These are phyloP conservation scores for Drosophila virilis DNA, from an alignment of 1,140 invertebrate species.

Conservation along the genomic window DNA sequence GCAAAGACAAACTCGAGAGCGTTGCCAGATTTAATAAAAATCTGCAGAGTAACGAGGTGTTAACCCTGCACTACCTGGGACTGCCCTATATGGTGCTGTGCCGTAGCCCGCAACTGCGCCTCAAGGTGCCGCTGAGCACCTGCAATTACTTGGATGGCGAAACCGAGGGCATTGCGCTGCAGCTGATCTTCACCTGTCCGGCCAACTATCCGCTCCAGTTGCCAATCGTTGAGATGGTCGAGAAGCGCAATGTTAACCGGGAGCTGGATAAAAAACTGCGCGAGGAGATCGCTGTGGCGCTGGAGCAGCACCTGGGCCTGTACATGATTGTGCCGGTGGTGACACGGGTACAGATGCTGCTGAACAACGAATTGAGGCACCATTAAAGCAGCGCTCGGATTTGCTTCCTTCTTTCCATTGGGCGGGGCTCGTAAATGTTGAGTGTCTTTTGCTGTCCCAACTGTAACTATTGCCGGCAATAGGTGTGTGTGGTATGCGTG, in stretches of 20 bases:
- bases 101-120: conserved; percentile 38
- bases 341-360: conserved; percentile 57
- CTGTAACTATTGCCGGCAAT: conserved; percentile 12
- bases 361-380: conserved; percentile 42
- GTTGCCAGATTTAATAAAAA: conserved; percentile 17
- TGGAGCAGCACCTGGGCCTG: conserved; percentile 61
- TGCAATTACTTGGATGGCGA: conserved; percentile 51
- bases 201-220: conserved; percentile 49
- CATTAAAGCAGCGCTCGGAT: conserved; percentile 23
- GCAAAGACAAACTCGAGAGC: conserved; percentile 13
- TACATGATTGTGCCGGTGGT: conserved; percentile 70
- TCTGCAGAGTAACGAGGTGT: conserved; percentile 63
- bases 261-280: conserved; percentile 42
- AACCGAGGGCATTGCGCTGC: conserved; percentile 39
- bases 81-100: conserved; percentile 57
- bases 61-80: conserved; percentile 65
- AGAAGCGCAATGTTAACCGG: conserved; percentile 60
- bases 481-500: background rate
- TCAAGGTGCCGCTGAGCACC: conserved; percentile 60
- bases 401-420: background rate
- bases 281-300: conserved; percentile 40
- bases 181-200: conserved; percentile 62
- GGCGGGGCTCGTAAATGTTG: conserved; percentile 23
- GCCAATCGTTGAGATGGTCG: conserved; percentile 53
- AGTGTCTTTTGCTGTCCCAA: conserved; percentile 43